Evolutionary conservation across 2,113 vertebrate genomes (phyloP).

Genomic region (Echinops telfairi): DNA sequence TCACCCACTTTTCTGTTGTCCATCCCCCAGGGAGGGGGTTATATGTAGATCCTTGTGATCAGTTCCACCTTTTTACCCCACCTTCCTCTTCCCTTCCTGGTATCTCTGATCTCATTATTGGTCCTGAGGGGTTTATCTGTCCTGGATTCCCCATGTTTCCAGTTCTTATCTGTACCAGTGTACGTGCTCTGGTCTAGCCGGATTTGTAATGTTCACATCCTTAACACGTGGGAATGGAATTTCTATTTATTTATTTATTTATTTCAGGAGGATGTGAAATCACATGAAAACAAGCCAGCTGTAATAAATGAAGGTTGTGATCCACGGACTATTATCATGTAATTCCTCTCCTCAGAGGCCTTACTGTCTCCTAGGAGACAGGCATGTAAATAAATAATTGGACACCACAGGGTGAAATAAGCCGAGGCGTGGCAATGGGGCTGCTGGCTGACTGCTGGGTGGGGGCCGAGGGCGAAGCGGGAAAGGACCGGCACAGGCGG

Average conservation of each 20-base stretch:
- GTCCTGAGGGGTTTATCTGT: too few species aligned
- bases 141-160: too few species aligned
- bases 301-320: constrained; percentile 35
- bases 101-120: too few species aligned
- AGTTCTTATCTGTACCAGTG: too few species aligned
- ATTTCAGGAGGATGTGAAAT: constrained; percentile 42
- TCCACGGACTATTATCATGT: constrained; percentile 49
- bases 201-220: neutral
- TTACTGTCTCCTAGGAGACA: constrained; percentile 75
- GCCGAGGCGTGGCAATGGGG: neutral
- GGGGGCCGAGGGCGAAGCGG: neutral
- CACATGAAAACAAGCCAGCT: constrained; percentile 11
- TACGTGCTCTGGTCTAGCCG: too few species aligned
- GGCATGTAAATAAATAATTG: constrained; percentile 32
- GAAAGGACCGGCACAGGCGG: neutral
- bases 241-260: neutral
- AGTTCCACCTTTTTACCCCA: too few species aligned
- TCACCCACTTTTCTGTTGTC: too few species aligned
- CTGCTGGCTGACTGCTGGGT: fast-evolving
- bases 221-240: constrained; percentile 16
- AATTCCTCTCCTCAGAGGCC: constrained; percentile 54
- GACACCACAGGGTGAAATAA: neutral
- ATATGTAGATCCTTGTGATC: too few species aligned
- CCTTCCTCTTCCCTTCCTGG: too few species aligned
- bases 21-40: too few species aligned